A percentile compares a stretch with the other conserved stretches of the same genome.
Evolutionary conservation across 2,797 vertebrate genomes (phyloP).

Genomic region (Botia almorhae): DNA sequence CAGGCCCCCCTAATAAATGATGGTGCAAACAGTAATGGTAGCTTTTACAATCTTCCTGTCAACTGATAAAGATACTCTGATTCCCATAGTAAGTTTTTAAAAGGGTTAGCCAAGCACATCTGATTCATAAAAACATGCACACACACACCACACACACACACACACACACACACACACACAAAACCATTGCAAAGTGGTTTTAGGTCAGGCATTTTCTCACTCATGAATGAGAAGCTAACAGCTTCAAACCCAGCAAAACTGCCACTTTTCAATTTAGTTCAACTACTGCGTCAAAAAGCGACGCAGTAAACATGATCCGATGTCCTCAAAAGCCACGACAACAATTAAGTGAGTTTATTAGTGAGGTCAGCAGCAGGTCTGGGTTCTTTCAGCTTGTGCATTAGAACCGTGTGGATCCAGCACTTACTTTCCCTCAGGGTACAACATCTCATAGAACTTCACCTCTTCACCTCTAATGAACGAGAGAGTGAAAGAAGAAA

Average conservation of each 20-base stretch:
- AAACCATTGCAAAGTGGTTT: background rate
- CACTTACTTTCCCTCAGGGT: slow-evolving; percentile 79
- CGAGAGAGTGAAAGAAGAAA: background rate
- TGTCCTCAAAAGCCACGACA: slow-evolving; percentile 39
- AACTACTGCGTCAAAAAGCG: slow-evolving; percentile 58
- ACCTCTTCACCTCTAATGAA: slow-evolving; percentile 73
- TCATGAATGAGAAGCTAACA: slow-evolving; percentile 15
- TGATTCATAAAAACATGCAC: slow-evolving; percentile 4
- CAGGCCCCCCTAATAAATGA: background rate
- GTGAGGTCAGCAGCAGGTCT: slow-evolving; percentile 23
- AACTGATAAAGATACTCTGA: background rate
- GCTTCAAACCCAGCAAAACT: slow-evolving; percentile 31
- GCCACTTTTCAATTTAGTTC: slow-evolving; percentile 47
- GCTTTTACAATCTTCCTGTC: background rate
- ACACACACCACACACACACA: no score
- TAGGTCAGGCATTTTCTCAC: background rate
- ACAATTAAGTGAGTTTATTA: slow-evolving; percentile 58
- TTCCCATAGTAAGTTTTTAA: background rate
- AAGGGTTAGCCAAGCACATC: background rate
- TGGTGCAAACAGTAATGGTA: background rate
- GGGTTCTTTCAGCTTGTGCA: slow-evolving; percentile 14
- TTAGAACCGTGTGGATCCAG: slow-evolving; percentile 56
- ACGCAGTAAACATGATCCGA: slow-evolving; percentile 56
- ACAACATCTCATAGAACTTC: slow-evolving; percentile 76
- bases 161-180: background rate